Percentiles rank a stretch among this genome's conserved stretches.
phyloP scores from a whole-genome alignment of 2,888 invertebrate species.

The Salpingus planirostris region DNA sequence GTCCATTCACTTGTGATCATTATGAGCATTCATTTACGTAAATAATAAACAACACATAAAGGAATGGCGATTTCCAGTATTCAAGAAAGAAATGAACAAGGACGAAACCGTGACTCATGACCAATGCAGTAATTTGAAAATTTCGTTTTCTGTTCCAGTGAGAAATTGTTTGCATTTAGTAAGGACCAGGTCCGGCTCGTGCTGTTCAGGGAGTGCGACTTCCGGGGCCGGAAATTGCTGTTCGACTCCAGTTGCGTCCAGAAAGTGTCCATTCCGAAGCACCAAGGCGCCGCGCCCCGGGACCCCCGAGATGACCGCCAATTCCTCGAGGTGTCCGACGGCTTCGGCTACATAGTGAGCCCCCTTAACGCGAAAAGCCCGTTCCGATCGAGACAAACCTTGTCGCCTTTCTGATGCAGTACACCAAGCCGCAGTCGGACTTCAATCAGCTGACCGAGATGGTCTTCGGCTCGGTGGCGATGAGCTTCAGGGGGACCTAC shows the following conservation, averaged over 20 bases:
- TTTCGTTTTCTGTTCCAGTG: conserved; percentile 34
- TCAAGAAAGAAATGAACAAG: too few relatives aligned
- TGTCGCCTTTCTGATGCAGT: conserved; percentile 41
- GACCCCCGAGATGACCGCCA: conserved; percentile 7
- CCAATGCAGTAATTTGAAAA: conserved; percentile 2
- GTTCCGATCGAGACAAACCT: background rate
- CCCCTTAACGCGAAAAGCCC: background rate
- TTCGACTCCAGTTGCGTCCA: conserved; percentile 69
- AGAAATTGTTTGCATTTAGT: conserved; percentile 54
- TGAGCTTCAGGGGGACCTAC: conserved; percentile 81
- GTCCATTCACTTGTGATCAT: too few relatives aligned
- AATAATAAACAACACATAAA: too few relatives aligned
- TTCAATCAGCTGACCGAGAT: conserved; percentile 76
- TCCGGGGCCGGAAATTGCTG: conserved; percentile 67
- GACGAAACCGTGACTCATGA: too few relatives aligned
- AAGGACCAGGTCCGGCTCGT: conserved; percentile 70
- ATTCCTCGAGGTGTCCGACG: conserved; percentile 55
- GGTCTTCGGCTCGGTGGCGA: conserved; percentile 85
- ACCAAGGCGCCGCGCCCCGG: conserved; percentile 12
- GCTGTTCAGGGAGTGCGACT: conserved; percentile 79
- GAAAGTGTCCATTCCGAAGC: conserved; percentile 31
- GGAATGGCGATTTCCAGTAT: too few relatives aligned
- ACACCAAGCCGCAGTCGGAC: conserved; percentile 58
- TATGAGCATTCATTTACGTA: too few relatives aligned
- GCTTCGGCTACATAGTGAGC: conserved; percentile 57